These are phyloP conservation scores for Empidonax alnorum DNA, from an alignment of 2,113 vertebrate genomes.

Conservation along the genomic window DNA sequence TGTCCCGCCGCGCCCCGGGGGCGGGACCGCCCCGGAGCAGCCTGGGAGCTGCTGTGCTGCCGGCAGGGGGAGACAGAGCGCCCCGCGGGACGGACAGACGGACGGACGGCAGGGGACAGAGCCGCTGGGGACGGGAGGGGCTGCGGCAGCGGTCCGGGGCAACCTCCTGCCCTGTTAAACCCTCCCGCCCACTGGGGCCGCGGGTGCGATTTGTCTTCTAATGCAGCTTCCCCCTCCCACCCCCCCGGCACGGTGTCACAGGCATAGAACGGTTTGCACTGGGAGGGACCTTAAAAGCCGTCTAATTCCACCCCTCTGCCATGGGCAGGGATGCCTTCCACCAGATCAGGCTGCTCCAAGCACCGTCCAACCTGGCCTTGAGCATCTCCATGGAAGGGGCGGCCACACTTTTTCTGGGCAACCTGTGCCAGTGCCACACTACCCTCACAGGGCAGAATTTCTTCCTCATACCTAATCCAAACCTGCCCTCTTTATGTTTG, in stretches of 20 bases:
- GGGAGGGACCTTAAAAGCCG: accelerated
- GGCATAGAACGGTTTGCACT: accelerated
- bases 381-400: background rate
- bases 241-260: background rate
- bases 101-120: background rate
- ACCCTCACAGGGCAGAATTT: background rate
- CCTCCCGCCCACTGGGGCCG: background rate
- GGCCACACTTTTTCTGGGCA: background rate
- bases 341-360: background rate
- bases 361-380: too few species aligned
- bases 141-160: too few species aligned
- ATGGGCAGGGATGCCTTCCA: background rate
- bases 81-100: background rate
- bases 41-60: background rate
- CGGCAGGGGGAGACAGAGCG: background rate
- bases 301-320: accelerated
- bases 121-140: too few species aligned
- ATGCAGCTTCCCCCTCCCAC: background rate
- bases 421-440: too few species aligned
- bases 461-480: background rate
- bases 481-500: background rate
- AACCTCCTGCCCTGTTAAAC: background rate
- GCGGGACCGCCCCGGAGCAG: background rate
- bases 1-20: background rate
- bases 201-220: accelerated